phyloP scores from a whole-genome alignment of 1,140 invertebrate genomes.

The Drosophila insularis region DNA sequence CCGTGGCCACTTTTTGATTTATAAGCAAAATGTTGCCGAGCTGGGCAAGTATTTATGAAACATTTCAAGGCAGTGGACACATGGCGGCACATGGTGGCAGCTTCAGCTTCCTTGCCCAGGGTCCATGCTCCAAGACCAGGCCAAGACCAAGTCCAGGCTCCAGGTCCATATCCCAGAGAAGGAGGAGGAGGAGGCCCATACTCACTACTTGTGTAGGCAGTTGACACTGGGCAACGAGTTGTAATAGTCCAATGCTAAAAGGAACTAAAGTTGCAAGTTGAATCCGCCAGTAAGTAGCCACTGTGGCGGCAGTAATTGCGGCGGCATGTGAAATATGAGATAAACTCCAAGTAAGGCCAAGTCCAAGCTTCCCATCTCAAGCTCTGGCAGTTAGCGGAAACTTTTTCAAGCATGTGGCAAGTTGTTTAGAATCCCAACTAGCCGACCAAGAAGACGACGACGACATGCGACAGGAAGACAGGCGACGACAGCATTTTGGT shows the following conservation, averaged over 20 bases:
- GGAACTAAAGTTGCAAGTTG: conserved; percentile 40
- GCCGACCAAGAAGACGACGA: conserved; percentile 55
- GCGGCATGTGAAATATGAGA: conserved; percentile 80
- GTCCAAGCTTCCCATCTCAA: conserved; percentile 24
- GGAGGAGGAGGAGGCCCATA: neutral
- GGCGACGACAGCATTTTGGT: conserved; percentile 78
- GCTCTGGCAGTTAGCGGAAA: conserved; percentile 39
- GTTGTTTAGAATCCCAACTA: conserved; percentile 78
- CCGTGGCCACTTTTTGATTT: conserved; percentile 77
- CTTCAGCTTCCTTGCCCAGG: conserved; percentile 35
- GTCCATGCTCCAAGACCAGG: neutral
- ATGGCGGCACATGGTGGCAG: neutral
- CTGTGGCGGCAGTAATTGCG: conserved; percentile 72
- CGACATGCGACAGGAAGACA: conserved; percentile 52
- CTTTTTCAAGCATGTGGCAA: conserved; percentile 74
- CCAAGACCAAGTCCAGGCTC: neutral
- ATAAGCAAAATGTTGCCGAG: conserved; percentile 76
- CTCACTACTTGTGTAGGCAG: conserved; percentile 66
- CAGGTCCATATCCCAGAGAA: neutral
- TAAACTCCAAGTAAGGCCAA: conserved; percentile 77
- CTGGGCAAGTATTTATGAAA: conserved; percentile 75
- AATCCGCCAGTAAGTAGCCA: conserved; percentile 57
- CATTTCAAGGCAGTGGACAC: conserved; percentile 72
- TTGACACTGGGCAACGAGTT: conserved; percentile 55
- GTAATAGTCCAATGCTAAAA: conserved; percentile 8